These are phyloP conservation scores for Puma concolor DNA, from an alignment of 2,113 vertebrate genomes.

Conservation along the genomic window DNA sequence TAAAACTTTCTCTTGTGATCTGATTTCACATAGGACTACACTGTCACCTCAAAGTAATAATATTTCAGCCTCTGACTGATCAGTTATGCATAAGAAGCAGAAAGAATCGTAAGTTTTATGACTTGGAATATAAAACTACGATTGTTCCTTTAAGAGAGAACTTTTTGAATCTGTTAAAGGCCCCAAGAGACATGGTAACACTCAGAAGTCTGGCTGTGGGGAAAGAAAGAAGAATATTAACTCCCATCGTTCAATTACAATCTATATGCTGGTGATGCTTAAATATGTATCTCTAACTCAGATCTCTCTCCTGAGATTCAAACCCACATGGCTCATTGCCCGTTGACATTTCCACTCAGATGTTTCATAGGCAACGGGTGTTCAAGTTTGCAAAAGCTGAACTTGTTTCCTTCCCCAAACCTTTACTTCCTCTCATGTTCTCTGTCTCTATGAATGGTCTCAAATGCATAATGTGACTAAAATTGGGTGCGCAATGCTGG, in stretches of 20 bases:
- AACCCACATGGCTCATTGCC: not conserved
- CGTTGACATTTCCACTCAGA: not conserved
- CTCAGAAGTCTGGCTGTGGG: not conserved
- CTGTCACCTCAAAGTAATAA: not conserved
- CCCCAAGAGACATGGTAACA: constrained; percentile 36
- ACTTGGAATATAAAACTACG: constrained; percentile 39
- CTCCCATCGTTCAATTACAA: not conserved
- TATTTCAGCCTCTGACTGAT: not conserved
- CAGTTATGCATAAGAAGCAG: not conserved
- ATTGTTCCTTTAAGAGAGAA: constrained; percentile 40
- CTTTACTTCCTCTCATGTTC: not conserved
- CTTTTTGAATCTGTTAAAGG: constrained; percentile 33
- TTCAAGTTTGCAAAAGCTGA: not conserved
- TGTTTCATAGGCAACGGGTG: not conserved
- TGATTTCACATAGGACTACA: not conserved
- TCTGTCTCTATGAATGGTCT: not conserved
- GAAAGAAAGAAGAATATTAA: constrained; percentile 32
- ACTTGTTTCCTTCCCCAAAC: not conserved
- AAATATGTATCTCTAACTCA: not conserved
- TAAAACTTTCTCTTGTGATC: not conserved
- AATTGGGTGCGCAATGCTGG: not conserved
- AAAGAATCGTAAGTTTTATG: constrained; percentile 9
- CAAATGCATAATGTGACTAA: not conserved
- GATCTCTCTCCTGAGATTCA: not conserved
- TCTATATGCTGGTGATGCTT: not conserved